Evolutionary conservation across 2,888 invertebrate species (phyloP).

Genomic region (Tineola bisselliella): DNA sequence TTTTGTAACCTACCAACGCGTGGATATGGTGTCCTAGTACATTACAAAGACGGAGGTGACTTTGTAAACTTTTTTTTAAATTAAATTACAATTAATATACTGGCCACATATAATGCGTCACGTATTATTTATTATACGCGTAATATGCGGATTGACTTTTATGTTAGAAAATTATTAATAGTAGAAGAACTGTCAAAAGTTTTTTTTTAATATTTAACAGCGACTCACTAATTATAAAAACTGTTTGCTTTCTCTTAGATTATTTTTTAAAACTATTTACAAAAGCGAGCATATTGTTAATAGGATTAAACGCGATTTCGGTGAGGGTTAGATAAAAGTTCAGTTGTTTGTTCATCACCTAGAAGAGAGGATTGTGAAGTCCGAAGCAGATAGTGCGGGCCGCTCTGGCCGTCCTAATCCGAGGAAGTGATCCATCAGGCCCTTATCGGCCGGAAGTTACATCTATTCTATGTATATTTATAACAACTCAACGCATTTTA

Average conservation of each 20-base stretch:
- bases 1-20: background rate
- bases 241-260: background rate
- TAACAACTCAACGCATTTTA: slow-evolving; percentile 10
- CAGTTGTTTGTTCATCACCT: background rate
- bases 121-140: too few relatives aligned
- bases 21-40: background rate
- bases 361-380: background rate
- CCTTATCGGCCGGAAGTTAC: slow-evolving; percentile 37
- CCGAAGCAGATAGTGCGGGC: background rate
- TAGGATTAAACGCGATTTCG: background rate
- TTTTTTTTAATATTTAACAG: background rate
- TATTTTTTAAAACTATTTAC: background rate
- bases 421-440: slow-evolving; percentile 60
- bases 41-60: background rate
- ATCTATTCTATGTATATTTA: slow-evolving; percentile 15
- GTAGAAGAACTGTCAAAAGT: too few relatives aligned
- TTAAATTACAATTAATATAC: too few relatives aligned
- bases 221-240: background rate
- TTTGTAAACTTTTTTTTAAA: too few relatives aligned
- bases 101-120: too few relatives aligned
- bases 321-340: background rate
- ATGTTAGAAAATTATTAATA: too few relatives aligned
- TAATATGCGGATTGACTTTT: too few relatives aligned
- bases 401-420: slow-evolving; percentile 25
- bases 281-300: background rate